Evolutionary conservation across 1,140 invertebrate genomes (phyloP).

Genomic region (Drosophila albomicans): DNA sequence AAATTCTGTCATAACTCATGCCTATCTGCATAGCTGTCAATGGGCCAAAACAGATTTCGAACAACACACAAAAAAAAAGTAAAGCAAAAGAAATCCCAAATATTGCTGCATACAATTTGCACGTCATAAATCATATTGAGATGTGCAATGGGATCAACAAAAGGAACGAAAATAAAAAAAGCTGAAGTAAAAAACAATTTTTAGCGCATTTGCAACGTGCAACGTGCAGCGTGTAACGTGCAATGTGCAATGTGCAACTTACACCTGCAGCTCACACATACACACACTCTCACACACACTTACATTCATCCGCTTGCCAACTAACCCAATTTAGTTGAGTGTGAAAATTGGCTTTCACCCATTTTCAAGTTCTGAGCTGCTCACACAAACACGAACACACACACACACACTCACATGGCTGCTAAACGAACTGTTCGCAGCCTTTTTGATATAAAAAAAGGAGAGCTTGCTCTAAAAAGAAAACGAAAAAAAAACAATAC

Average conservation of each 20-base stretch:
- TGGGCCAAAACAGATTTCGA: conserved; percentile 28
- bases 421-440: conserved; percentile 46
- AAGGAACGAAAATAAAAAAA: conserved; percentile 30
- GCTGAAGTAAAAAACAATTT: conserved; percentile 53
- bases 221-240: conserved; percentile 33
- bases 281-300: conserved; percentile 8
- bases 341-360: conserved; percentile 81
- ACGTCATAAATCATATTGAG: conserved; percentile 79
- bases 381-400: conserved; percentile 39
- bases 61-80: conserved; percentile 23
- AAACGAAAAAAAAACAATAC: conserved; percentile 26
- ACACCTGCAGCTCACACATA: conserved; percentile 54
- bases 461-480: conserved; percentile 25
- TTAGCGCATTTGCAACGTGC: conserved; percentile 50
- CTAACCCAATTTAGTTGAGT: conserved; percentile 82
- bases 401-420: conserved; percentile 37
- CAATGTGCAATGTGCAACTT: conserved; percentile 35
- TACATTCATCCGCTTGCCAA: conserved; percentile 24
- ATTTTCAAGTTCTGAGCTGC: conserved; percentile 77
- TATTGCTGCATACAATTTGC: conserved; percentile 74
- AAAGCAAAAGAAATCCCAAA: conserved; percentile 54
- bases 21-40: conserved; percentile 49
- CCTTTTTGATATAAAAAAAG: conserved; percentile 63
- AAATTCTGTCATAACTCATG: conserved; percentile 43
- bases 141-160: conserved; percentile 60